Evolutionary conservation across 2,888 invertebrate species (phyloP).

Genomic region (Meiosimyza decipiens): DNA sequence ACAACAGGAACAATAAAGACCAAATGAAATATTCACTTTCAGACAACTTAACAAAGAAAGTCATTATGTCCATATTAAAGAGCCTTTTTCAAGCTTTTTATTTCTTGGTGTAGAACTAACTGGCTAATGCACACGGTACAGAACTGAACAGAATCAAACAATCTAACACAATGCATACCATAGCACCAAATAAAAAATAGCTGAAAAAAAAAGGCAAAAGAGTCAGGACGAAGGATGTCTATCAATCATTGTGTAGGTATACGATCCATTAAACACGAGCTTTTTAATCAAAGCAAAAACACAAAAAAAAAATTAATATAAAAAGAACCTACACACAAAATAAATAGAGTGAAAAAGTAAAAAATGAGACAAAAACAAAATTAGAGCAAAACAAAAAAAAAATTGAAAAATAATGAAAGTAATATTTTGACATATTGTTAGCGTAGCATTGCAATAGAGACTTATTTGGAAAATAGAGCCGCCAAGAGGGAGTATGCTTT

Average conservation of each 20-base stretch:
- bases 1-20: background rate
- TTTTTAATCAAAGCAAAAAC: constrained; percentile 38
- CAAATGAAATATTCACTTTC: background rate
- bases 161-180: no score
- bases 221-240: constrained; percentile 24
- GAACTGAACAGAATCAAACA: background rate
- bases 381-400: no score
- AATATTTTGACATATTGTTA: no score
- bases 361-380: no score
- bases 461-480: no score
- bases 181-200: no score
- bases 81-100: background rate
- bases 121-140: background rate
- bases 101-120: background rate
- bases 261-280: constrained; percentile 42
- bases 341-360: no score
- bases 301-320: background rate
- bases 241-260: constrained; percentile 39
- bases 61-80: constrained; percentile 29
- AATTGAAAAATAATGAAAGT: no score
- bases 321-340: no score
- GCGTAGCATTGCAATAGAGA: no score
- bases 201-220: no score
- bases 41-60: constrained; percentile 5
- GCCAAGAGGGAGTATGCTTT: no score